A percentile compares a stretch with the other conserved stretches of the same genome.
These are phyloP conservation scores for Euwallacea fornicatus DNA, from an alignment of 1,140 invertebrate genomes.

Conservation along the genomic window DNA sequence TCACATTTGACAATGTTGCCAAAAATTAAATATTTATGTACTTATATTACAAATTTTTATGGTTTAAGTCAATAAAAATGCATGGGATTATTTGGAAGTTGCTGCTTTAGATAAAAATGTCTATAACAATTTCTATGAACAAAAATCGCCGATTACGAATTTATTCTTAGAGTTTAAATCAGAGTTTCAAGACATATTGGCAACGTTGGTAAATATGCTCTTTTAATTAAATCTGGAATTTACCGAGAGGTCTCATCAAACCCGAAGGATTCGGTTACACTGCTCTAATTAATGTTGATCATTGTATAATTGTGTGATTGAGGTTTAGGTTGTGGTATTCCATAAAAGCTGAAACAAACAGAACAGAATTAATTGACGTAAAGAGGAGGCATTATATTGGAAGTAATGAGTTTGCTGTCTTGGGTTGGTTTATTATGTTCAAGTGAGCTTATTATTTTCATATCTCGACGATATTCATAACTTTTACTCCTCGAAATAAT, in stretches of 20 bases:
- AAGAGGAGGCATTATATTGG: not conserved
- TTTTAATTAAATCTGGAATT: not conserved
- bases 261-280: not conserved
- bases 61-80: not conserved
- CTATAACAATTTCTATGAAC: no score
- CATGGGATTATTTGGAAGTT: not conserved
- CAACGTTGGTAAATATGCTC: not conserved
- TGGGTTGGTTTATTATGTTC: no score
- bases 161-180: not conserved
- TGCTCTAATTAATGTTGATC: constrained; percentile 1
- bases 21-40: not conserved
- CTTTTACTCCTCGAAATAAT: no score
- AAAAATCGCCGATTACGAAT: no score
- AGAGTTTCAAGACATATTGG: not conserved
- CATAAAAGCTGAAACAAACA: not conserved
- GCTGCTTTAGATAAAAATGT: no score
- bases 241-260: not conserved
- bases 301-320: constrained; percentile 3
- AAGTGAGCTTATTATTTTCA: no score
- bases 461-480: no score
- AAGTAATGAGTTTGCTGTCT: no score
- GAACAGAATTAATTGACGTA: not conserved
- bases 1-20: not conserved
- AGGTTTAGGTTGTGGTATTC: not conserved
- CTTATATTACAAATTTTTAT: not conserved